Conservation (phyloP, 2,888 invertebrate species). For the Entomobrya proxima region DNA sequence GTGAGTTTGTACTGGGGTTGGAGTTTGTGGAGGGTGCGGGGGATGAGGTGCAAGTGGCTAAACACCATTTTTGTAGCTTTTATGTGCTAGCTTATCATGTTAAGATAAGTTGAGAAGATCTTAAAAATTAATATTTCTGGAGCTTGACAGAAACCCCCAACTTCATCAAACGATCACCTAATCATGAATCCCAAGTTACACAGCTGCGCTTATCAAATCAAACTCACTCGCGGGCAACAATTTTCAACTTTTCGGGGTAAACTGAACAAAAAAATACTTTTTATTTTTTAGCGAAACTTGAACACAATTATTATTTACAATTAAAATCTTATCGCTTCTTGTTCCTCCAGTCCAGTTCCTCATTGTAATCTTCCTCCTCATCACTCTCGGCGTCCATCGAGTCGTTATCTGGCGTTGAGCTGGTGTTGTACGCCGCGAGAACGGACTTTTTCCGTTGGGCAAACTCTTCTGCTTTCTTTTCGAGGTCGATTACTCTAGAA, state of each 20-base stretch:
- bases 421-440: no score
- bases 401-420: neutral
- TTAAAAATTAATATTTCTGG: no score
- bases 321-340: slow-evolving; percentile 80
- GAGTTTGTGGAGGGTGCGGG: no score
- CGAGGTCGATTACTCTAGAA: slow-evolving; percentile 87
- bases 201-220: neutral
- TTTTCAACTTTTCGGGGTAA: neutral
- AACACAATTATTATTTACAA: neutral
- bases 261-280: neutral
- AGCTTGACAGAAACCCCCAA: no score
- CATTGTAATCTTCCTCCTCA: slow-evolving; percentile 85
- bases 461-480: slow-evolving; percentile 82
- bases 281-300: neutral
- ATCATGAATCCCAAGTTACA: no score
- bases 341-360: slow-evolving; percentile 92
- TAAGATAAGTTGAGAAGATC: no score
- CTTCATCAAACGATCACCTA: no score
- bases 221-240: neutral
- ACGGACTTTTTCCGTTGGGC: slow-evolving; percentile 75
- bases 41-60: no score
- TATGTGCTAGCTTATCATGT: no score
- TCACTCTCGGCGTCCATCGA: slow-evolving; percentile 73
- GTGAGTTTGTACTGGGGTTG: no score
- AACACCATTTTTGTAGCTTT: no score